Evolutionary conservation across 2,888 invertebrate genomes (phyloP), one percentile per base, ranked within the genome.

Genomic region (Oxytorus armatus): DNA sequence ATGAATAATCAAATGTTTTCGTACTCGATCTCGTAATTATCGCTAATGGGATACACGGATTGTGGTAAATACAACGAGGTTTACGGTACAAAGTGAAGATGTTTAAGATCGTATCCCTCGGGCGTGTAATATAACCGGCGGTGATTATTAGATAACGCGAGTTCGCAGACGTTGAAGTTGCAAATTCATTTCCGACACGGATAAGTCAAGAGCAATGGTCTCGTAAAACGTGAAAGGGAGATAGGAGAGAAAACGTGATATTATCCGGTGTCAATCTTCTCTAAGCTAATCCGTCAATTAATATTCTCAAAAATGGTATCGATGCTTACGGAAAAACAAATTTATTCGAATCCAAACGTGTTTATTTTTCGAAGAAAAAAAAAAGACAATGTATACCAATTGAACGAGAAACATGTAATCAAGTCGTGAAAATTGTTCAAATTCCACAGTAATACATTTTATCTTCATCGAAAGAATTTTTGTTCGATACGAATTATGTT

Each of bases 1-100:
- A 72, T 72, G 65, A 65, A 77, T 59, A 77, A 77, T 77, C 70
- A 76, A 76, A 76, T 61, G 68, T 51, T 76, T 68, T 49, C 61
- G 39, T 44, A 69, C 55, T 53, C 16, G 36, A 11, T 21, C 29
- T 29, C 16, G 57, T 55, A 59, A 77, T 57, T 65, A 49, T 65
- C 65, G 16, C 29, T 59, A 39, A 36, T 39, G 44, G 44, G 39
- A 65, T 65, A 47, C 10, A 29, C 21, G 36, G 36, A n/a, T 61
- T 53, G 69, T 25, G 39, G 39, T 47, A 55, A n/a, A 59, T 70
- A 47, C 21, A 47, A n/a, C n/a, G n/a, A n/a, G 33, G 57, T 23
- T 72, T 65, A 70, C 44, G 18, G 16, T 57, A 39, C 65, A 77
- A 70, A 70, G 55, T 65, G 57, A 49, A 47, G 39, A 70, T 11